Conservation (phyloP, 2,888 invertebrate genomes). For the Dynastes tityus region DNA sequence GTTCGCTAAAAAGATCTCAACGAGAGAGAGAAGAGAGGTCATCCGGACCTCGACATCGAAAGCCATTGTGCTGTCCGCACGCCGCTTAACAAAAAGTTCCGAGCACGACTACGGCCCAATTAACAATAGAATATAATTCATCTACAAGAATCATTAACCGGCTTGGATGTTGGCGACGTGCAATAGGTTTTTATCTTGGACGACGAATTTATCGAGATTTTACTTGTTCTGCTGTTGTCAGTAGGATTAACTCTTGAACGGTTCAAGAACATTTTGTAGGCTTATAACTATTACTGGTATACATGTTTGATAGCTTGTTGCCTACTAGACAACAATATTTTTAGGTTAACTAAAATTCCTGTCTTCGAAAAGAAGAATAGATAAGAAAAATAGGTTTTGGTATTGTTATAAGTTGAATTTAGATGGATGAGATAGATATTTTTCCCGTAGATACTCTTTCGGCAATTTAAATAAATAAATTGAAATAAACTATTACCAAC, state of each 20-base stretch:
- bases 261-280: too few relatives aligned
- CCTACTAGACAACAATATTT: too few relatives aligned
- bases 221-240: slow-evolving; percentile 11
- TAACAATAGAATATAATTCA: slow-evolving; percentile 47
- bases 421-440: too few relatives aligned
- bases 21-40: slow-evolving; percentile 31
- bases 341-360: too few relatives aligned
- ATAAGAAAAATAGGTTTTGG: too few relatives aligned
- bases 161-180: slow-evolving; percentile 26
- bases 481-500: too few relatives aligned
- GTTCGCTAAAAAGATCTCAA: slow-evolving; percentile 33
- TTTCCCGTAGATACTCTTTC: too few relatives aligned
- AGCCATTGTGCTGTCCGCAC: slow-evolving; percentile 42
- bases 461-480: too few relatives aligned
- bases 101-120: slow-evolving; percentile 34
- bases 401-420: too few relatives aligned
- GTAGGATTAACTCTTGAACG: neutral
- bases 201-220: slow-evolving; percentile 24
- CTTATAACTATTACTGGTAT: too few relatives aligned
- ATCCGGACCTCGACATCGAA: slow-evolving; percentile 22
- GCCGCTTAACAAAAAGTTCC: slow-evolving; percentile 31
- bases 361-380: too few relatives aligned
- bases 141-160: slow-evolving; percentile 38
- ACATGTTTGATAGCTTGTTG: too few relatives aligned
- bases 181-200: slow-evolving; percentile 32